phyloP scores from a whole-genome alignment of 2,888 invertebrate species.

The Bembecia ichneumoniformis region DNA sequence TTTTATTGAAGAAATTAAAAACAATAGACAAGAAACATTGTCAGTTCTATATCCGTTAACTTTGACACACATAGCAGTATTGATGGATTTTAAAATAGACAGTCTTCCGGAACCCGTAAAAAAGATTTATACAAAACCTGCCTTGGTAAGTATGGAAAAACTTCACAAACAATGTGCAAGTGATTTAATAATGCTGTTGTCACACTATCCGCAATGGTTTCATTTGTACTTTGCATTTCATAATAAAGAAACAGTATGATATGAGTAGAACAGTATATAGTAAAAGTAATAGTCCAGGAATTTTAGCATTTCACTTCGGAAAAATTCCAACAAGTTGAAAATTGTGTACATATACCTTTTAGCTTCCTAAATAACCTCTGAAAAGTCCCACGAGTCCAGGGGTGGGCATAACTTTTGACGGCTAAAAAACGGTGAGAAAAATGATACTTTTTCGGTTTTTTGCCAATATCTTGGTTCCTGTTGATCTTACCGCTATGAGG shows the following conservation, averaged over 20 bases:
- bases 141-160: slow-evolving; percentile 24
- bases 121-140: slow-evolving; percentile 22
- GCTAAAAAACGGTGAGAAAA: too few relatives aligned
- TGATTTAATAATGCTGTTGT: slow-evolving; percentile 45
- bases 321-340: too few relatives aligned
- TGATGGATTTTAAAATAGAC: slow-evolving; percentile 39
- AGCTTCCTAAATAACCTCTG: too few relatives aligned
- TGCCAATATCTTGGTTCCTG: too few relatives aligned
- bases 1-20: slow-evolving; percentile 34
- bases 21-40: slow-evolving; percentile 16
- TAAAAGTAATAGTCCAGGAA: too few relatives aligned
- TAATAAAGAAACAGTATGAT: neutral
- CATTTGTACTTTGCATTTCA: slow-evolving; percentile 30
- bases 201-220: slow-evolving; percentile 59
- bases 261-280: too few relatives aligned
- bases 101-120: slow-evolving; percentile 18
- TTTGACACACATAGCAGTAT: slow-evolving; percentile 28
- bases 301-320: too few relatives aligned
- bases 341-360: too few relatives aligned
- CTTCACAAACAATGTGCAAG: slow-evolving; percentile 28
- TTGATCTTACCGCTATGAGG: too few relatives aligned
- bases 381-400: too few relatives aligned
- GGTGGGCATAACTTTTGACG: too few relatives aligned
- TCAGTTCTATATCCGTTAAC: slow-evolving; percentile 36
- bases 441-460: too few relatives aligned